Evolutionary conservation across 2,888 invertebrate species (phyloP), one percentile per base, ranked within the genome.

Genomic region (Caenorhabditis sp.): DNA sequence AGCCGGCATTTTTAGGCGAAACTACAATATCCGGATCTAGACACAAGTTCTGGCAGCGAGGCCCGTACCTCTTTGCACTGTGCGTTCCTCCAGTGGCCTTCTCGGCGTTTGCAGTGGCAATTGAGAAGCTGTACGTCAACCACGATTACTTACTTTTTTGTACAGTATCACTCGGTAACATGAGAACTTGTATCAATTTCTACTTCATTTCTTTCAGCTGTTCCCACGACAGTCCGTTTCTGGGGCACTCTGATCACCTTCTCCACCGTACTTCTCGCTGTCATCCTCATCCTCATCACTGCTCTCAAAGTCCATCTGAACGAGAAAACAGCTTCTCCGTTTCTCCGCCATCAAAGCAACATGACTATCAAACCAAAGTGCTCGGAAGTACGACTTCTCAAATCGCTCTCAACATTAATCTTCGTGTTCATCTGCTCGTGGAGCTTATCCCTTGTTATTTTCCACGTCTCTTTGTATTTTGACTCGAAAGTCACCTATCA

Each of bases 161-260:
- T 20, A 48, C 56, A 22, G 66, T 68, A 4, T 45, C 66, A n/a
- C 20, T 65, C 1, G 63, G 63, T 63, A 39, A 27, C 5, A 39
- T n/a, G n/a, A n/a, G n/a, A n/a, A n/a, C n/a, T n/a, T n/a, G n/a
- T n/a, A n/a, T n/a, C n/a, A n/a, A n/a, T n/a, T n/a, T n/a, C n/a
- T n/a, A n/a, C n/a, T n/a, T n/a, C n/a, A n/a, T n/a, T n/a, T 41
- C 17, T 43, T 65, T 22, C 26, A 65, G 66, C 66, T 0, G 66
- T 50, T 1, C 66, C 66, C 7, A 52, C 43, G 6, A 35, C 22
- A 2, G 30, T 68, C 27, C 35, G 66, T 17, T 68, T 58, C 24
- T 68, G 66, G 66, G 66, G 66, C 11, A 68, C 66, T 8, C 50
- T 68, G 8, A 58, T 68, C 32, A 58, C 66, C 7, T 58, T 68